A percentile compares a stretch with the other conserved stretches of the same genome.
Conservation (phyloP, 2,797 vertebrate genomes). For the Cryptoblepharus egeriae region DNA sequence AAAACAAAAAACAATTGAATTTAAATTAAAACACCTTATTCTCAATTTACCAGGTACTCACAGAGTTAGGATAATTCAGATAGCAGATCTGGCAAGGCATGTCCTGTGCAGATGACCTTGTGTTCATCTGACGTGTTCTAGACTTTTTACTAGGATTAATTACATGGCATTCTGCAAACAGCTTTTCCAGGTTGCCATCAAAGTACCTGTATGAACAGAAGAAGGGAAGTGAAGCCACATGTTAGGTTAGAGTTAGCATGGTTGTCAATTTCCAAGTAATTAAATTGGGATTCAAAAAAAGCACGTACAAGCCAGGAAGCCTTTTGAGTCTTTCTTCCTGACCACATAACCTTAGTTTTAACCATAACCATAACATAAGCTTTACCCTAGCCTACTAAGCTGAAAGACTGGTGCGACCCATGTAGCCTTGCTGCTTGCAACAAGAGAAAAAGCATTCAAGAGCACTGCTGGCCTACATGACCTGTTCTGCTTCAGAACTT, state of each 20-base stretch:
- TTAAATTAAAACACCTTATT: neutral
- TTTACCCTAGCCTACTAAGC: neutral
- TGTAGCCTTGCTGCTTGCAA: neutral
- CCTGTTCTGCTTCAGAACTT: neutral
- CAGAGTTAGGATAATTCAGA: slow-evolving; percentile 98
- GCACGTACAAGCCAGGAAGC: neutral
- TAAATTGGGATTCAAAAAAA: neutral
- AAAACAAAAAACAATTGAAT: neutral
- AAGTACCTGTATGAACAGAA: slow-evolving; percentile 88
- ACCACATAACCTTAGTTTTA: neutral
- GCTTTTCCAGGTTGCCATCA: slow-evolving; percentile 98
- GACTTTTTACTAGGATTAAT: slow-evolving; percentile 99
- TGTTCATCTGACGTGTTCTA: slow-evolving; percentile 96
- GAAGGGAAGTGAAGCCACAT: slow-evolving; percentile 43
- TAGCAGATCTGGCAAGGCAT: slow-evolving; percentile 99
- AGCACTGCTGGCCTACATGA: neutral
- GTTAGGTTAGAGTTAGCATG: neutral
- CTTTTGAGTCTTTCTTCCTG: neutral
- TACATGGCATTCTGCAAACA: slow-evolving; percentile 99
- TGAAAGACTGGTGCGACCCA: neutral
- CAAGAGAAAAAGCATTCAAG: neutral
- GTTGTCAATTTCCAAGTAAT: neutral
- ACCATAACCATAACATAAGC: too few species aligned
- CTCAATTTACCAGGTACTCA: slow-evolving; percentile 79
- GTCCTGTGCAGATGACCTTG: slow-evolving; percentile 96